phyloP scores from a whole-genome alignment of 2,888 invertebrate species.

The Rhagonycha lutea region DNA sequence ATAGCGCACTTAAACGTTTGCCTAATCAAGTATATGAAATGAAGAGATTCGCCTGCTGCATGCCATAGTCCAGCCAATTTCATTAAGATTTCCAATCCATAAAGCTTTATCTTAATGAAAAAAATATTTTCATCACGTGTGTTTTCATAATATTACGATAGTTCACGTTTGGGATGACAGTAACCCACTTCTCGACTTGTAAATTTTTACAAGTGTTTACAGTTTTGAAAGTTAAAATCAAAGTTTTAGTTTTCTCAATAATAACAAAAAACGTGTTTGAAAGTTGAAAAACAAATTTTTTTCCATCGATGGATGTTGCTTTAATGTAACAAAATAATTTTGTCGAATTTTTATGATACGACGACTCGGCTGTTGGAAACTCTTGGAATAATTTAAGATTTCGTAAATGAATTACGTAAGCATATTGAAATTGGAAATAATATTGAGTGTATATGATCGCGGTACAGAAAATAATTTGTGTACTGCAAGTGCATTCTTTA shows the following conservation, averaged over 20 bases:
- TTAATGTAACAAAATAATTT: neutral
- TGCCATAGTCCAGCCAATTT: neutral
- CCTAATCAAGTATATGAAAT: neutral
- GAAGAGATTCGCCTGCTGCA: neutral
- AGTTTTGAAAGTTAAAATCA: neutral
- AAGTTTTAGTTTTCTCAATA: neutral
- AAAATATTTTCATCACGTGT: neutral
- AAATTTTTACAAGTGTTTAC: neutral
- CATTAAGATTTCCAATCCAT: neutral
- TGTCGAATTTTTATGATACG: neutral
- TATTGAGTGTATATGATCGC: conserved; percentile 5
- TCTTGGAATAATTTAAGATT: neutral
- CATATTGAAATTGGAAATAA: neutral
- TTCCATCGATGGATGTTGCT: neutral
- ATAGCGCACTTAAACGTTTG: conserved; percentile 6
- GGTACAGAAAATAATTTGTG: conserved; percentile 24
- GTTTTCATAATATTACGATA: neutral
- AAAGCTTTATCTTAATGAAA: neutral
- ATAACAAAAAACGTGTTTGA: neutral
- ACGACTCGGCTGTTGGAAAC: neutral
- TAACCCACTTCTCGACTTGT: neutral
- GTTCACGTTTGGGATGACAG: neutral
- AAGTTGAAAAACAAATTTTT: neutral
- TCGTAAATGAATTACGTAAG: neutral
- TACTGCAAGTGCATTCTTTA: conserved; percentile 33